phyloP scores from a whole-genome alignment of 2,113 vertebrate genomes.

The Oceanodroma tethys region DNA sequence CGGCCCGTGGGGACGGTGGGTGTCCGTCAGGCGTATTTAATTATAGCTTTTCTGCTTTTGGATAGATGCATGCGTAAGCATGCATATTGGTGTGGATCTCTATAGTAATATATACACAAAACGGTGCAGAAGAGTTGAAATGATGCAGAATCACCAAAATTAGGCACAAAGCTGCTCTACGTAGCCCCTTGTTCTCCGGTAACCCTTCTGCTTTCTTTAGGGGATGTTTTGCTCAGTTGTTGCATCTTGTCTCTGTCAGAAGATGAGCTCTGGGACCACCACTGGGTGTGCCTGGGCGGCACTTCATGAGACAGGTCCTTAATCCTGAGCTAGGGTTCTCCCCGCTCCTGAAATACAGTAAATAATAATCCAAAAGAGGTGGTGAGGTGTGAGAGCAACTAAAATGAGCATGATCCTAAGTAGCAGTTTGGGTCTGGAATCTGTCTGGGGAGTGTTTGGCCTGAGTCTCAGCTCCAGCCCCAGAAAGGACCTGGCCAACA shows the following conservation, averaged over 20 bases:
- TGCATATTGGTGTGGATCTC: background rate
- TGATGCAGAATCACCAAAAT: background rate
- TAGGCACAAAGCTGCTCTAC: background rate
- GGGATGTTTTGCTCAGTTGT: background rate
- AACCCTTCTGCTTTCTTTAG: background rate
- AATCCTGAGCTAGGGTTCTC: background rate
- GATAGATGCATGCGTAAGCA: fast-evolving
- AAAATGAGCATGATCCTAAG: background rate
- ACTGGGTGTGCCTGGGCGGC: background rate
- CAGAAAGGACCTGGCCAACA: background rate
- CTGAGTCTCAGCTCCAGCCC: background rate
- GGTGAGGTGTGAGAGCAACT: background rate
- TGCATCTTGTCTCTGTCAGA: background rate
- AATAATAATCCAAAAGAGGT: background rate
- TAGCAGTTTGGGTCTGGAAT: background rate
- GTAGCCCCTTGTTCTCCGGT: background rate
- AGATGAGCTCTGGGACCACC: background rate
- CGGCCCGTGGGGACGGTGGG: background rate
- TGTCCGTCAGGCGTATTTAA: background rate
- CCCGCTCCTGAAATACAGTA: background rate
- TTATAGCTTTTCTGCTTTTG: background rate
- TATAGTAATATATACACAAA: background rate
- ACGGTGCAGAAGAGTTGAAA: background rate
- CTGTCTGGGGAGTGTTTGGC: background rate
- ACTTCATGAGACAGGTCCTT: background rate